Percentiles rank a stretch among this genome's conserved stretches.
Evolutionary conservation across 1,140 invertebrate species (phyloP).

Genomic region (Drosophila pectinifera): DNA sequence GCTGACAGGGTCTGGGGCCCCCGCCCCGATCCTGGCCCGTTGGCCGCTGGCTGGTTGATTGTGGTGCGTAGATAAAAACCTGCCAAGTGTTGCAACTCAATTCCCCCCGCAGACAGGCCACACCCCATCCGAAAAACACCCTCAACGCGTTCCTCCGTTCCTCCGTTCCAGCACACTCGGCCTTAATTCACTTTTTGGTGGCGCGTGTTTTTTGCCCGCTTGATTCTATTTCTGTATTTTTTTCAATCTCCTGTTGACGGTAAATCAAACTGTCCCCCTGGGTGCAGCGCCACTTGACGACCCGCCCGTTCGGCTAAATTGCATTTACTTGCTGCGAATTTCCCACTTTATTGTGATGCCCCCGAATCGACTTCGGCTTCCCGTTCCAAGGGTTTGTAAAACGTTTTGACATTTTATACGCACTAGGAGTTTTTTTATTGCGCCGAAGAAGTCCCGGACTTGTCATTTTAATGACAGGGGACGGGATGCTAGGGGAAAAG

Average conservation of each 20-base stretch:
- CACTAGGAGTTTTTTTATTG: constrained; percentile 62
- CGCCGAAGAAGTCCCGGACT: constrained; percentile 20
- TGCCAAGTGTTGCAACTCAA: constrained; percentile 83
- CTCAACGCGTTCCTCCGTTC: constrained; percentile 48
- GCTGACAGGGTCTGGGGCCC: constrained; percentile 29
- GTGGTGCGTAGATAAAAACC: constrained; percentile 82
- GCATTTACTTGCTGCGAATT: constrained; percentile 74
- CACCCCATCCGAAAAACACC: constrained; percentile 44
- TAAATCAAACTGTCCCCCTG: constrained; percentile 83
- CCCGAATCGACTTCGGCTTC: constrained; percentile 24
- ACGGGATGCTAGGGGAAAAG: constrained; percentile 27
- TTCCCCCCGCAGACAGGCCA: constrained; percentile 34
- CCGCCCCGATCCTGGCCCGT: constrained; percentile 5
- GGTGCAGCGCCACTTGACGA: constrained; percentile 75
- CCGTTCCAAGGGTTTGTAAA: constrained; percentile 53
- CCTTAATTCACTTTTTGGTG: constrained; percentile 81
- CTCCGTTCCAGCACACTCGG: constrained; percentile 74
- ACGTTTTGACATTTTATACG: constrained; percentile 81
- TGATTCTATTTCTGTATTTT: constrained; percentile 39
- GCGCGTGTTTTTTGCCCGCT: constrained; percentile 38
- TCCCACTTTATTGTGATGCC: constrained; percentile 63
- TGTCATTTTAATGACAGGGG: constrained; percentile 22
- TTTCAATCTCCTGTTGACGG: constrained; percentile 83
- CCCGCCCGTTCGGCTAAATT: constrained; percentile 63
- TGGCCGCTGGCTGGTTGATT: constrained; percentile 52